Conservation (phyloP, 2,113 vertebrate genomes). For the Plecturocebus donacophilus region DNA sequence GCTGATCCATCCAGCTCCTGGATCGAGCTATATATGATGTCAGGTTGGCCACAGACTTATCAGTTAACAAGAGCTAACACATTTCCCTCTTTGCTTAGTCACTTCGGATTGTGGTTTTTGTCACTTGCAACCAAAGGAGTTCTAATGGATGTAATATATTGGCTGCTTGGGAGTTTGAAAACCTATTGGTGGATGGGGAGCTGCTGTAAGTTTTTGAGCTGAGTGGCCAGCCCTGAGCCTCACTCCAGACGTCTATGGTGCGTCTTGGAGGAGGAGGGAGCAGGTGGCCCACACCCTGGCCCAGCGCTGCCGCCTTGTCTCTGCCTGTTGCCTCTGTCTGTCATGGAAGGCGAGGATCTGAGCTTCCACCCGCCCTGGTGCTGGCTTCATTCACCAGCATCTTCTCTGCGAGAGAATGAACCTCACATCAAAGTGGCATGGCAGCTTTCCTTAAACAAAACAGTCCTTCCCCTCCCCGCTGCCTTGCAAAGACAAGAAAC, state of each 20-base stretch:
- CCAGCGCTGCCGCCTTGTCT: not conserved
- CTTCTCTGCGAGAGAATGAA: not conserved
- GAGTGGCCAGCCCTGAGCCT: not conserved
- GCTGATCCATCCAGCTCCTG: not conserved
- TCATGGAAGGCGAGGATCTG: not conserved
- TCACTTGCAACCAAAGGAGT: not conserved
- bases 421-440: not conserved
- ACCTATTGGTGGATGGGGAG: not conserved
- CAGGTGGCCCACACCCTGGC: not conserved
- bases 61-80: not conserved
- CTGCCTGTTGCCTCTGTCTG: not conserved
- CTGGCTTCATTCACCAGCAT: not conserved
- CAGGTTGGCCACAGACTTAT: not conserved
- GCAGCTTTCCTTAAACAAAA: conserved; percentile 25
- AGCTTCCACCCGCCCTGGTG: fast-evolving
- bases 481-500: conserved; percentile 15
- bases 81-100: not conserved
- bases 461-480: not conserved
- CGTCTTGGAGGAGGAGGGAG: not conserved
- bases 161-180: not conserved
- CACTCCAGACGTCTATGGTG: not conserved
- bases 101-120: not conserved
- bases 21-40: conserved; percentile 26
- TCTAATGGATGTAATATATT: not conserved
- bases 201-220: not conserved